Conservation (phyloP, 2,888 invertebrate species). For the Tenodera sinensis region DNA sequence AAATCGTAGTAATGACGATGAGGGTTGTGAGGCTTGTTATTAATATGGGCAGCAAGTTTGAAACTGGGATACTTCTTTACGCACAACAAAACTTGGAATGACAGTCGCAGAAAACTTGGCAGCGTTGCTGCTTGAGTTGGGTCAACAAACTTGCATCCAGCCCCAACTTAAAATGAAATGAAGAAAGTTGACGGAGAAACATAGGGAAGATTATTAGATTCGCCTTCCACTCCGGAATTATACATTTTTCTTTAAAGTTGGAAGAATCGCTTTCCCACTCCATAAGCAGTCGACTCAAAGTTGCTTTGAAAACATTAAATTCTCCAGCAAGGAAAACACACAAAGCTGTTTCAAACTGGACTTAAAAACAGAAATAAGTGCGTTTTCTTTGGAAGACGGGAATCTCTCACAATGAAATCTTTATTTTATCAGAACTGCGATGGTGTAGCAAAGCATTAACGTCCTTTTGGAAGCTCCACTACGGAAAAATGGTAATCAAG, state of each 20-base stretch:
- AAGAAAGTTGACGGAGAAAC: not conserved
- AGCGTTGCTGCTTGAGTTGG: not conserved
- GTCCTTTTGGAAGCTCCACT: too few species aligned
- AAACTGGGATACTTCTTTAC: not conserved
- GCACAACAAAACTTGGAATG: not conserved
- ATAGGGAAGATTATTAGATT: not conserved
- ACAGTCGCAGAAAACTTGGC: not conserved
- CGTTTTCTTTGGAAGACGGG: not conserved
- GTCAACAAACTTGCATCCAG: not conserved
- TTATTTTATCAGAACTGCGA: not conserved
- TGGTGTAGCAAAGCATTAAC: not conserved
- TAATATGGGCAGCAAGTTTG: not conserved
- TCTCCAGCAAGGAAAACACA: not conserved
- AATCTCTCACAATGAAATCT: not conserved
- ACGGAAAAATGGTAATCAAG: too few species aligned
- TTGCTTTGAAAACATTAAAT: not conserved
- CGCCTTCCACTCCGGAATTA: not conserved
- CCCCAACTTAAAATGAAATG: not conserved
- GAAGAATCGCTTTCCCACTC: not conserved
- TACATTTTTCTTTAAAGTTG: not conserved
- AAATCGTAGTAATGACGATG: not conserved
- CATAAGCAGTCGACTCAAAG: not conserved
- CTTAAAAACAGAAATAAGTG: not conserved
- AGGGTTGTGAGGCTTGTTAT: not conserved
- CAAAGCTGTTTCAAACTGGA: not conserved